Conservation (phyloP, 2,113 vertebrate genomes). For the Noctilio leporinus region DNA sequence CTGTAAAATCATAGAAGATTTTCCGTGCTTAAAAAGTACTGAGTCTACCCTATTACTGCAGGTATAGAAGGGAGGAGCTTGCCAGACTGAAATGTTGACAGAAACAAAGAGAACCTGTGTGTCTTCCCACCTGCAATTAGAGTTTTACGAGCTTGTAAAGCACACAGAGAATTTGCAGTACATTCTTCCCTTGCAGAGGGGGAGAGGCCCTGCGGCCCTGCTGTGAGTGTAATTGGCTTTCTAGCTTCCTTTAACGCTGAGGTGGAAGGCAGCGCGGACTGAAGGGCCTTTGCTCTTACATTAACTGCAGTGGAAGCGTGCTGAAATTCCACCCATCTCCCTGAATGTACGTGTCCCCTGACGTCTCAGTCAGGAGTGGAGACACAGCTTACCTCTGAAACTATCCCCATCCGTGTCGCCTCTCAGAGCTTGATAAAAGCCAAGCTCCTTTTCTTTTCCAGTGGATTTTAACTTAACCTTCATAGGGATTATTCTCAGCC, state of each 20-base stretch:
- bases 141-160: slow-evolving; percentile 58
- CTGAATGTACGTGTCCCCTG: slow-evolving; percentile 38
- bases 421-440: slow-evolving; percentile 32
- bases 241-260: slow-evolving; percentile 53
- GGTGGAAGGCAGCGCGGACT: slow-evolving; percentile 37
- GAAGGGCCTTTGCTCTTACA: slow-evolving; percentile 45
- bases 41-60: neutral
- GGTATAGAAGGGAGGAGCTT: slow-evolving; percentile 13
- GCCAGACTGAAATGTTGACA: slow-evolving; percentile 33
- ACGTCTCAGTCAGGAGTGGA: slow-evolving; percentile 38
- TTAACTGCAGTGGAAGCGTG: slow-evolving; percentile 50
- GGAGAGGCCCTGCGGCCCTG: slow-evolving; percentile 63
- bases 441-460: neutral
- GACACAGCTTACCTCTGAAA: slow-evolving; percentile 22
- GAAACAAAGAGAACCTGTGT: slow-evolving; percentile 55
- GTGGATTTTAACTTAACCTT: slow-evolving; percentile 30
- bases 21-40: slow-evolving; percentile 4
- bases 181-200: slow-evolving; percentile 46
- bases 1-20: slow-evolving; percentile 2
- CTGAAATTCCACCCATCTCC: slow-evolving; percentile 46
- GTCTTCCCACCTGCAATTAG: slow-evolving; percentile 60
- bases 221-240: slow-evolving; percentile 70
- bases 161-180: slow-evolving; percentile 47
- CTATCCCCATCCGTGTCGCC: neutral
- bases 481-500: slow-evolving; percentile 21